phyloP scores from a whole-genome alignment of 2,113 vertebrate genomes.

The Poecilia latipinna region DNA sequence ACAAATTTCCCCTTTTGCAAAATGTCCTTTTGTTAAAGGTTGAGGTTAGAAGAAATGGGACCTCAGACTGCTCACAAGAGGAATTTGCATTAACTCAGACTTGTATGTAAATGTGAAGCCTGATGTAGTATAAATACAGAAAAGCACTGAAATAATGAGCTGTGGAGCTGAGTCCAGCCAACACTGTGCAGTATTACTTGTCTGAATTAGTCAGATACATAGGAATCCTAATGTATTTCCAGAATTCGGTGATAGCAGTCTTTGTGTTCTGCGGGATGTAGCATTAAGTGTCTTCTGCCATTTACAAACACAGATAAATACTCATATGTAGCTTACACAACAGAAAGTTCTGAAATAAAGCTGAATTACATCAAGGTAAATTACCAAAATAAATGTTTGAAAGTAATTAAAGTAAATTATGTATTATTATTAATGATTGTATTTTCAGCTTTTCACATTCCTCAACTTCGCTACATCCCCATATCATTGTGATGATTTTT shows the following conservation, averaged over 20 bases:
- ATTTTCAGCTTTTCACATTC: not conserved
- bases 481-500: not conserved
- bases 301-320: not conserved
- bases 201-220: slow-evolving; percentile 43
- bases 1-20: too few relatives aligned
- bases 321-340: not conserved
- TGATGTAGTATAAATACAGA: not conserved
- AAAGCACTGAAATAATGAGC: slow-evolving; percentile 25
- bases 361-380: not conserved
- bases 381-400: slow-evolving; percentile 1
- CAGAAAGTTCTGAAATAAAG: not conserved
- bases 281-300: slow-evolving; percentile 27
- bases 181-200: slow-evolving; percentile 35
- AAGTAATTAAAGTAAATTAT: not conserved
- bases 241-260: slow-evolving; percentile 35
- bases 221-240: slow-evolving; percentile 48
- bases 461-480: not conserved
- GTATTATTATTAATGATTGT: not conserved
- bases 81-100: not conserved
- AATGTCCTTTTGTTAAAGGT: too few relatives aligned
- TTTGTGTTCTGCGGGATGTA: slow-evolving; percentile 22
- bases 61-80: not conserved
- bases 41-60: not conserved
- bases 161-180: slow-evolving; percentile 22
- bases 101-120: not conserved